Percentiles rank a stretch among this genome's conserved stretches.
These are phyloP conservation scores for Oenanthe oenanthe DNA, from an alignment of 2,113 vertebrate genomes.

Conservation along the genomic window DNA sequence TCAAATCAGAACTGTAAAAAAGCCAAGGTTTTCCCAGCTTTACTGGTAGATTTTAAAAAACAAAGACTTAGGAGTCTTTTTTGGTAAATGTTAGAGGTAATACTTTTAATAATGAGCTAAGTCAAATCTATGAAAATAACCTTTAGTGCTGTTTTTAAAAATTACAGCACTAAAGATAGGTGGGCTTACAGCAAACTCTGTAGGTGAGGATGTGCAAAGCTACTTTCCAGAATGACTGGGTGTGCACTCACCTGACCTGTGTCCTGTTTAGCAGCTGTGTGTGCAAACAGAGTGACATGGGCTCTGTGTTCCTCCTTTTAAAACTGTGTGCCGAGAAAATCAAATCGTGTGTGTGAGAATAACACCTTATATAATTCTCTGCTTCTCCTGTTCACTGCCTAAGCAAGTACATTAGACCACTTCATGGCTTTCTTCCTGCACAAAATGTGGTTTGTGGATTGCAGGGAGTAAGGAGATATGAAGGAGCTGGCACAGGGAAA, in stretches of 20 bases:
- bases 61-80: conserved; percentile 16
- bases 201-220: not conserved
- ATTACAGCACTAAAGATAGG: not conserved
- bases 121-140: conserved; percentile 34
- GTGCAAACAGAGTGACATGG: not conserved
- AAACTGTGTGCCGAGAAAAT: not conserved
- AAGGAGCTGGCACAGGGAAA: not conserved
- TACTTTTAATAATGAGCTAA: conserved; percentile 44
- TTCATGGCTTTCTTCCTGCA: not conserved
- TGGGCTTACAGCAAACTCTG: not conserved
- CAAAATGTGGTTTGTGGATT: not conserved
- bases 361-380: not conserved
- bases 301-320: not conserved
- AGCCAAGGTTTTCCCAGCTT: not conserved
- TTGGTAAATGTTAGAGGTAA: conserved; percentile 55
- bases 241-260: not conserved
- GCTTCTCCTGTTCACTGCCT: not conserved
- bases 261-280: not conserved
- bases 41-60: conserved; percentile 1
- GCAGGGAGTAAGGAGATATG: conserved; percentile 1
- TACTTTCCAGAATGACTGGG: not conserved
- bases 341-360: not conserved
- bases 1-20: not conserved
- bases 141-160: conserved; percentile 37
- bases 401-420: not conserved